Percentiles rank a stretch among this genome's conserved stretches.
phyloP scores from a whole-genome alignment of 2,113 vertebrate genomes.

The Pygathrix nemaeus region DNA sequence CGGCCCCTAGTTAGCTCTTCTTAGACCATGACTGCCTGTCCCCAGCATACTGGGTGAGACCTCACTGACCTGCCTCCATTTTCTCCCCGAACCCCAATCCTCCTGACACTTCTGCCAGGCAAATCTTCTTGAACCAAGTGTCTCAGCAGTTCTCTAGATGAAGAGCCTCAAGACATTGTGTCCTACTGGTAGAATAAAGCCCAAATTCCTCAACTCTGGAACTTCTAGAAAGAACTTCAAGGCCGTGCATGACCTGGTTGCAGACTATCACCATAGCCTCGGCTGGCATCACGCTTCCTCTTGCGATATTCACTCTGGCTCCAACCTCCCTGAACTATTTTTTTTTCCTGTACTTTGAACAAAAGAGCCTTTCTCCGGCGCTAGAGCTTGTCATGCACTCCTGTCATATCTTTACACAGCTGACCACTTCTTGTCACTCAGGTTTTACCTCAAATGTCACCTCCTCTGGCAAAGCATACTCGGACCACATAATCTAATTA shows the following conservation, averaged over 20 bases:
- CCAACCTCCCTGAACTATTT: not conserved
- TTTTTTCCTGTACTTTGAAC: not conserved
- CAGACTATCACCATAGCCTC: not conserved
- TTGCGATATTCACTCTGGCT: not conserved
- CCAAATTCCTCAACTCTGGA: not conserved
- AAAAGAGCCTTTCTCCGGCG: not conserved
- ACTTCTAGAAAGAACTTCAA: not conserved
- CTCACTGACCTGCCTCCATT: not conserved
- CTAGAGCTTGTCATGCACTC: not conserved
- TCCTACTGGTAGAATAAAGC: not conserved
- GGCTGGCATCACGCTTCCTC: not conserved
- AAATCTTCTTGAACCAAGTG: not conserved
- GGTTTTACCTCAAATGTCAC: not conserved
- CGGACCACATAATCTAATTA: not conserved
- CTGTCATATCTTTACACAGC: not conserved
- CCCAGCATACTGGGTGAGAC: not conserved
- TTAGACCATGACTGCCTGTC: not conserved
- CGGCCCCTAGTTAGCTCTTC: not conserved
- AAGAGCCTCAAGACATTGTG: not conserved
- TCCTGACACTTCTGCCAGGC: not conserved
- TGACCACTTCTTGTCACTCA: not conserved
- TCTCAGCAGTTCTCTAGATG: not conserved
- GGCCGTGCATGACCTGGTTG: not conserved
- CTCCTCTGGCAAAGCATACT: not conserved
- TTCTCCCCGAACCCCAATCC: not conserved